A percentile compares a stretch with the other conserved stretches of the same genome.
These are phyloP conservation scores for Autographa pulchrina DNA, from an alignment of 2,888 invertebrate species.

Conservation along the genomic window DNA sequence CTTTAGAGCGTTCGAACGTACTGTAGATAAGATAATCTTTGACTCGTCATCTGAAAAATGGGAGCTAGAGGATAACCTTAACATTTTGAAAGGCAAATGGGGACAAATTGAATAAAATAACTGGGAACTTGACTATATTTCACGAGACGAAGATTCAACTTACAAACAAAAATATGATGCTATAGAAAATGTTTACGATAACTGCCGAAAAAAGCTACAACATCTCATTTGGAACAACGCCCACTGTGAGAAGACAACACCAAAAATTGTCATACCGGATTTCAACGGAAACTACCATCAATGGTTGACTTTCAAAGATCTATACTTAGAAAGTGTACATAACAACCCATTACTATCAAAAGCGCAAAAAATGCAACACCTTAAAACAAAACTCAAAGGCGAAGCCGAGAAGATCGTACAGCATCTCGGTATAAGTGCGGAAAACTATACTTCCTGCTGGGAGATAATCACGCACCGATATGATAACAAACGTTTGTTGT, in stretches of 20 bases:
- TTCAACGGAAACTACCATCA: slow-evolving; percentile 19
- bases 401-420: slow-evolving; percentile 8
- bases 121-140: slow-evolving; percentile 17
- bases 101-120: slow-evolving; percentile 12
- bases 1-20: no score
- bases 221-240: no score
- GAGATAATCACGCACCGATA: no score
- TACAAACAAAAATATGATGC: no score
- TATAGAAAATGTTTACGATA: no score
- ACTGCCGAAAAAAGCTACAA: no score
- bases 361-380: slow-evolving; percentile 18
- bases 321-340: slow-evolving; percentile 19
- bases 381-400: slow-evolving; percentile 10
- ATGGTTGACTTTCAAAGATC: slow-evolving; percentile 19
- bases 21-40: background rate
- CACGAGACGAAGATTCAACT: background rate
- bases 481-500: slow-evolving; percentile 9
- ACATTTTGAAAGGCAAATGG: no score
- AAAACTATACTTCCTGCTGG: slow-evolving; percentile 6
- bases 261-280: background rate
- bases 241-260: no score
- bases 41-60: slow-evolving; percentile 5
- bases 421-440: slow-evolving; percentile 16
- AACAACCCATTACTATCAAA: slow-evolving; percentile 15
- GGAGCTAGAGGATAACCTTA: background rate